A percentile compares a stretch with the other conserved stretches of the same genome.
Evolutionary conservation across 2,797 vertebrate species (phyloP).

Genomic region (Liasis olivaceus): DNA sequence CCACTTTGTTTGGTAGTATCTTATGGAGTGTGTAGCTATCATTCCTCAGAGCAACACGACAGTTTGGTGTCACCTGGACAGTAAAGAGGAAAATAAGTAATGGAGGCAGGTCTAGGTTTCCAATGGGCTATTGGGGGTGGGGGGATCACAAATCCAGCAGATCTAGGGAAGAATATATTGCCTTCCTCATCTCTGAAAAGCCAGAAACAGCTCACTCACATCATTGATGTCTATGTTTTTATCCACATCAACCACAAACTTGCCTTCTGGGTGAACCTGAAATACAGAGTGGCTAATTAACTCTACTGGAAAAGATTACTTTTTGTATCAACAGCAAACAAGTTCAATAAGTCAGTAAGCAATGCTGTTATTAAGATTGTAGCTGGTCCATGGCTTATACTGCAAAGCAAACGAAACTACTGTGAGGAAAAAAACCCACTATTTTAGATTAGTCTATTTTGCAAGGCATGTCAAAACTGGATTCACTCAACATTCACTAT

Average conservation of each 20-base stretch:
- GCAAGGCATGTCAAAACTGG: neutral
- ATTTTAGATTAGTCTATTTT: neutral
- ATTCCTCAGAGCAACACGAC: conserved; percentile 93
- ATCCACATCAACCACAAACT: conserved; percentile 98
- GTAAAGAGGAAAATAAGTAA: accelerated
- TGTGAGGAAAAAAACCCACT: neutral
- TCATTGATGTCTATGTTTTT: conserved; percentile 99
- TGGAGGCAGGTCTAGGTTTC: neutral
- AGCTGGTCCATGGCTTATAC: too few species aligned
- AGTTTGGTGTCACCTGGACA: conserved; percentile 94
- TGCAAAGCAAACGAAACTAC: neutral
- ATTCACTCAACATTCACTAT: neutral
- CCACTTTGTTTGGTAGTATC: conserved; percentile 98
- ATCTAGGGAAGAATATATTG: neutral
- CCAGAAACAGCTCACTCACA: conserved; percentile 75
- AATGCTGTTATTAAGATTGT: neutral
- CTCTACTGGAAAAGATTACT: accelerated
- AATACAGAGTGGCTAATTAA: neutral
- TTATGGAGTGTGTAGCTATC: conserved; percentile 99
- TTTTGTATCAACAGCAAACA: neutral
- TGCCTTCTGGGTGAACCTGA: conserved; percentile 96
- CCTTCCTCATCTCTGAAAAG: accelerated
- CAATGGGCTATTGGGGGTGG: too few species aligned
- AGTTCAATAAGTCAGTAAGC: neutral
- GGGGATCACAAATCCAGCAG: neutral